phyloP scores from a whole-genome alignment of 1,140 invertebrate genomes.

The Hesperophylax magnus region DNA sequence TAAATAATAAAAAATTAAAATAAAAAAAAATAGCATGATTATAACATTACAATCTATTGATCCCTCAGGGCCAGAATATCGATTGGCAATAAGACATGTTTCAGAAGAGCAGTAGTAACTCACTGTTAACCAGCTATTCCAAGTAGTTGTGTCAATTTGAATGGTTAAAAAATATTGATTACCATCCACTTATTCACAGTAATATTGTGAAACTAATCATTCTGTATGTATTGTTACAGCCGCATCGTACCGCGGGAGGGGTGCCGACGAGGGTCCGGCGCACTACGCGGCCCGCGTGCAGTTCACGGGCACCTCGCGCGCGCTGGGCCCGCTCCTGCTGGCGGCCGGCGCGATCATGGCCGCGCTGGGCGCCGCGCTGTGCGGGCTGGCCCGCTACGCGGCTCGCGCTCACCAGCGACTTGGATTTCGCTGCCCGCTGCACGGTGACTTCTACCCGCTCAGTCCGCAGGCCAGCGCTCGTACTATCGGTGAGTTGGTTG shows the following conservation, averaged over 20 bases:
- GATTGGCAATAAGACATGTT: no score
- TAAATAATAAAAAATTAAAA: no score
- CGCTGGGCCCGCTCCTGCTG: slow-evolving; percentile 80
- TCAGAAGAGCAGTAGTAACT: no score
- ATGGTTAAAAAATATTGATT: no score
- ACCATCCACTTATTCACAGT: no score
- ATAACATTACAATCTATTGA: no score
- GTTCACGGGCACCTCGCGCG: slow-evolving; percentile 80
- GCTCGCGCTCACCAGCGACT: slow-evolving; percentile 77
- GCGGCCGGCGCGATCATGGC: slow-evolving; percentile 81
- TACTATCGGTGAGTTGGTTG: slow-evolving; percentile 57
- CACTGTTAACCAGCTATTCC: no score
- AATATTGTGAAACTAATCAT: not conserved
- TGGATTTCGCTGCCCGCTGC: slow-evolving; percentile 83
- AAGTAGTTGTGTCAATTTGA: no score
- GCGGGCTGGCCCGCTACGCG: slow-evolving; percentile 76
- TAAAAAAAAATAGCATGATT: no score
- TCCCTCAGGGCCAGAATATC: no score
- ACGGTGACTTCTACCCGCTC: slow-evolving; percentile 83
- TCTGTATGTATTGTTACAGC: slow-evolving; percentile 66
- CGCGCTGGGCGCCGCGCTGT: slow-evolving; percentile 71
- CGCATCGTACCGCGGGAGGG: slow-evolving; percentile 81
- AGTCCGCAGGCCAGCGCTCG: slow-evolving; percentile 73
- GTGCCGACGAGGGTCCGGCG: slow-evolving; percentile 78
- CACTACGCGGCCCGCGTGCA: slow-evolving; percentile 79